These are phyloP conservation scores for Carcharodon carcharias DNA, from an alignment of 2,797 vertebrate species.

Conservation along the genomic window DNA sequence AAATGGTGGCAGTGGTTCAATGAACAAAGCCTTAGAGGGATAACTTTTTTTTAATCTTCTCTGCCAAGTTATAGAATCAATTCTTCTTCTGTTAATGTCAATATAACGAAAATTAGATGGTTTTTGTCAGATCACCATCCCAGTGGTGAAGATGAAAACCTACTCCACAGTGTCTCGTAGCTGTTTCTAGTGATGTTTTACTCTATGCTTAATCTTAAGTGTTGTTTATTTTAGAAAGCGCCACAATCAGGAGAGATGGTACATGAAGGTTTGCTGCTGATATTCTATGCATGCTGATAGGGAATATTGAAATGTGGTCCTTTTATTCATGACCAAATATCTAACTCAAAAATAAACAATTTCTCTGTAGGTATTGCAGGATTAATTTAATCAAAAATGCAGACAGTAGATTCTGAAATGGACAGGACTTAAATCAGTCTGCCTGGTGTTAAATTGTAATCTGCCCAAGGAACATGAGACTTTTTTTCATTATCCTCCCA, in stretches of 20 bases:
- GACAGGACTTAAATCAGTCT: neutral
- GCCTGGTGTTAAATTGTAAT: neutral
- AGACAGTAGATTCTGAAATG: neutral
- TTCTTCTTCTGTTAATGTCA: neutral
- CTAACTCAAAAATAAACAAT: neutral
- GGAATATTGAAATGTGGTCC: neutral
- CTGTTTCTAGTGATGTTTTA: neutral
- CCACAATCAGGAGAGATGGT: neutral
- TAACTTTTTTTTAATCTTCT: too few species aligned
- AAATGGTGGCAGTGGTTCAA: neutral
- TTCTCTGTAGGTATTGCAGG: neutral
- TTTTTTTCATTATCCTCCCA: neutral
- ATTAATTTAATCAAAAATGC: neutral
- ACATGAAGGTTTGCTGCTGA: neutral
- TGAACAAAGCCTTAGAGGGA: neutral
- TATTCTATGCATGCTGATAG: neutral
- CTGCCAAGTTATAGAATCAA: neutral
- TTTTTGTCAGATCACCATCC: neutral
- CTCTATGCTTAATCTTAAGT: neutral
- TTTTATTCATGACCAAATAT: neutral
- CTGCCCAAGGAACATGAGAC: neutral
- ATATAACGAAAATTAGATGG: neutral
- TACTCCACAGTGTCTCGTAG: neutral
- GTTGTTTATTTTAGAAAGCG: neutral
- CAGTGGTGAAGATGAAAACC: neutral